A percentile compares a stretch with the other conserved stretches of the same genome.
Evolutionary conservation across 2,113 vertebrate species (phyloP).

Genomic region (Gobiocypris rarus): DNA sequence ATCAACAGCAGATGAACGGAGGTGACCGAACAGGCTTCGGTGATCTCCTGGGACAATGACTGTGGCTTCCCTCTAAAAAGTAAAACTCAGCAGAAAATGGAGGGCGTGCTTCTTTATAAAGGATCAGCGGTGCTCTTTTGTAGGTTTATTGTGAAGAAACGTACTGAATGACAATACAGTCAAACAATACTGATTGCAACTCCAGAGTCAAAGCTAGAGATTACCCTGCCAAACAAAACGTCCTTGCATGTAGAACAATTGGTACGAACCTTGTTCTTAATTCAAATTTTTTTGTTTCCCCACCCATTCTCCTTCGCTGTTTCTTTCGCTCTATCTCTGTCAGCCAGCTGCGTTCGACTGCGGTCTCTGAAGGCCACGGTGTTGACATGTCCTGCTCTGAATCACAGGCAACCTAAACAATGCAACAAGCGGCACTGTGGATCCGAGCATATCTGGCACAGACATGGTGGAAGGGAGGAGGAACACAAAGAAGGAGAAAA

Average conservation of each 20-base stretch:
- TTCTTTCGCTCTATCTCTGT: constrained; percentile 51
- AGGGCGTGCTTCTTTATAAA: neutral
- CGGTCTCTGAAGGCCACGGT: constrained; percentile 44
- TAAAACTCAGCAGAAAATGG: constrained; percentile 33
- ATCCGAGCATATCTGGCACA: constrained; percentile 61
- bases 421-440: constrained; percentile 49
- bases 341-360: constrained; percentile 47
- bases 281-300: constrained; percentile 37
- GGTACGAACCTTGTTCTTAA: constrained; percentile 23
- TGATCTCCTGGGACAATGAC: neutral
- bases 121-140: neutral
- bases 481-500: constrained; percentile 16
- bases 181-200: neutral
- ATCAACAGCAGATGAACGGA: constrained; percentile 52
- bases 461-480: constrained; percentile 46
- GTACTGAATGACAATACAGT: neutral
- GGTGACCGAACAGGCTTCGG: constrained; percentile 14
- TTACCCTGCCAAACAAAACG: neutral
- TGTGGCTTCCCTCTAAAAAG: constrained; percentile 28
- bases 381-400: constrained; percentile 55
- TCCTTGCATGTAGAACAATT: constrained; percentile 22
- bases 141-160: neutral
- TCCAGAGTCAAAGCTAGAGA: neutral
- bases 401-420: constrained; percentile 59
- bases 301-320: constrained; percentile 23